Evolutionary conservation across 1,140 invertebrate species (phyloP), one percentile per base, ranked within the genome.

Genomic region (Drosophila willistoni): DNA sequence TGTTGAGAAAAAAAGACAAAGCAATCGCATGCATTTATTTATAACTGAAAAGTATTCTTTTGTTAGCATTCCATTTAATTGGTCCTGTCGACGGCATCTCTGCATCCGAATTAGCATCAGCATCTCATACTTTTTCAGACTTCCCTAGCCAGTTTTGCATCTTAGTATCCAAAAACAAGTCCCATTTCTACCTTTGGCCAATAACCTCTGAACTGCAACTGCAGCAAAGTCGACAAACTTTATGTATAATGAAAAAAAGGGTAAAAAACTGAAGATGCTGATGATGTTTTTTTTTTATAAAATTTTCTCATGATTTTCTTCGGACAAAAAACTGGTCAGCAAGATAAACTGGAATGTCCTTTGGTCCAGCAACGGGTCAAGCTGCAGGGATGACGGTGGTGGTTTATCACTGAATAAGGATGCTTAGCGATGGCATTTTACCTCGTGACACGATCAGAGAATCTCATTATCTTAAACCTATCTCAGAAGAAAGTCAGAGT

Each of bases 51-150:
- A 57, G 55, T 85, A 79, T 83, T 86, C 75, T 75, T 67, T 83
- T 79, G 73, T 79, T 79, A 65, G 83, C 68, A 89, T 83, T 83
- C 70, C 73, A 77, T 89, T 83, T 89, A 87, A 89, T 87, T 87
- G 84, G 83, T 83, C 72, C 83, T 86, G 79, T 83, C 76, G 61
- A 82, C 68, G 13, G 9, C 44, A 22, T 19, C 68, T 70, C n/a
- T 51, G 62, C 62, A 62, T 51, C 57, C 36, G 36, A 3, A 39
- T 13, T 39, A 19, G 51, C 51, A 47, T 54, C 55, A 64, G 63
- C 60, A 71, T 29, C 34, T 68, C 51, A 56, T 22, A 39, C 75
- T 51, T 79, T 86, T 79, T 79, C 84, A 84, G 83, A 79, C 83
- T 79, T 73, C 73, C 73, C 17, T 51, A 51, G 44, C 57, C 59